phyloP scores from a whole-genome alignment of 2,113 vertebrate genomes.

The Cavia porcellus region DNA sequence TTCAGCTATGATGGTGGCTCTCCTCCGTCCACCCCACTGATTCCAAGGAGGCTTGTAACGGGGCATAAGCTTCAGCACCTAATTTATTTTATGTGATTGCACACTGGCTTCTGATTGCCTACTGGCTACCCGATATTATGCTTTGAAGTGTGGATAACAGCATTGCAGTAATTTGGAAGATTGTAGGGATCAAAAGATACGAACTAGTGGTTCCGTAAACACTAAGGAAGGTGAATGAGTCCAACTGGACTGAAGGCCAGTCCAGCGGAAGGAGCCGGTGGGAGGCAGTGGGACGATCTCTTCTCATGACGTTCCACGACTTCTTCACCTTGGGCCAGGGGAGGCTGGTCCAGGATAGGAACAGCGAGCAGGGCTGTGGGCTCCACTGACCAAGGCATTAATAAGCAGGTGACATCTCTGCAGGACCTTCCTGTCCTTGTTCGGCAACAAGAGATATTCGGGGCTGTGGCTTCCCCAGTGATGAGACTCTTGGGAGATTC shows the following conservation, averaged over 20 bases:
- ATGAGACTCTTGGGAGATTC: too few species aligned
- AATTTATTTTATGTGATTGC: not conserved
- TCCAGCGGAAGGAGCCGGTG: not conserved
- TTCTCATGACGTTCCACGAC: not conserved
- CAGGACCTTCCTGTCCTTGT: not conserved
- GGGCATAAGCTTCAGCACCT: not conserved
- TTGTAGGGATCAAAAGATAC: not conserved
- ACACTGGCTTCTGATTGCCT: not conserved
- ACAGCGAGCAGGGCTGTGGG: not conserved
- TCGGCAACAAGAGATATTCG: accelerated
- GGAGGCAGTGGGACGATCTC: not conserved
- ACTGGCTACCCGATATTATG: not conserved
- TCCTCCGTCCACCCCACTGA: not conserved
- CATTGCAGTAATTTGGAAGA: not conserved
- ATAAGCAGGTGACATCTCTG: not conserved
- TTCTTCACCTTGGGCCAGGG: not conserved
- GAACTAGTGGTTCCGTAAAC: not conserved
- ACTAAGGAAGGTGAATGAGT: too few species aligned
- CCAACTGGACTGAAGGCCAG: too few species aligned
- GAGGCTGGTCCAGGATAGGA: too few species aligned
- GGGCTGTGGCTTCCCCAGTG: not conserved
- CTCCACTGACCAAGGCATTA: too few species aligned
- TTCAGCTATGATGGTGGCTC: too few species aligned
- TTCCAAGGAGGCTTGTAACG: not conserved
- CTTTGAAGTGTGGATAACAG: not conserved